phyloP scores from a whole-genome alignment of 2,113 vertebrate species.

The Gobio gobio region DNA sequence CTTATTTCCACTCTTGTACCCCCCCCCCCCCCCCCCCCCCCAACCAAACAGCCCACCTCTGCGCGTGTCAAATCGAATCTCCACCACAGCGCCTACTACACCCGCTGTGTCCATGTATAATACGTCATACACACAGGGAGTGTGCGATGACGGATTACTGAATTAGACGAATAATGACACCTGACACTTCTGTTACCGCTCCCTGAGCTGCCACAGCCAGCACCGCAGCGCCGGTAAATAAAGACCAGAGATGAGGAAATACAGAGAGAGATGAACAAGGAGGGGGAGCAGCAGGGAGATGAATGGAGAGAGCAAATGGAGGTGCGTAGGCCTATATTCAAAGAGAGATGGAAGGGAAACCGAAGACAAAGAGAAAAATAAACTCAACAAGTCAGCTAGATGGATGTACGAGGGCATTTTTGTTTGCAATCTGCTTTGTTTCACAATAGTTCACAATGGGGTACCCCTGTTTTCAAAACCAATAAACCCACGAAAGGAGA shows the following conservation, averaged over 20 bases:
- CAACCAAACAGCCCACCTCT: slow-evolving; percentile 68
- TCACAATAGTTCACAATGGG: slow-evolving; percentile 36
- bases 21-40: slow-evolving; percentile 51
- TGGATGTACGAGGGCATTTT: slow-evolving; percentile 31
- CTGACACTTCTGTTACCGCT: slow-evolving; percentile 85
- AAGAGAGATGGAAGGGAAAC: slow-evolving; percentile 40
- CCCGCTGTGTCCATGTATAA: slow-evolving; percentile 79
- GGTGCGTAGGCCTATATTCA: slow-evolving; percentile 20
- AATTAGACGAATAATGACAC: slow-evolving; percentile 85
- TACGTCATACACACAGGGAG: slow-evolving; percentile 76
- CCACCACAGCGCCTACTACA: slow-evolving; percentile 76
- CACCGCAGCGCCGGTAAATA: slow-evolving; percentile 74
- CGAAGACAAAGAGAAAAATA: slow-evolving; percentile 41
- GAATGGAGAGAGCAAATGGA: slow-evolving; percentile 32
- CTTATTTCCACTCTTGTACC: slow-evolving; percentile 51
- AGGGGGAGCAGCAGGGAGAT: slow-evolving; percentile 33
- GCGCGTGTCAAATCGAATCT: slow-evolving; percentile 81
- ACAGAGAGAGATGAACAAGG: slow-evolving; percentile 42
- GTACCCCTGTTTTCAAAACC: slow-evolving; percentile 25
- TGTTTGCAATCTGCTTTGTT: slow-evolving; percentile 32
- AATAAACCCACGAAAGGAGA: slow-evolving; percentile 7
- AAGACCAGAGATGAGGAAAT: slow-evolving; percentile 66
- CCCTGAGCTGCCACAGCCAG: slow-evolving; percentile 73
- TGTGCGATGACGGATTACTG: slow-evolving; percentile 81
- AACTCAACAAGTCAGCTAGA: slow-evolving; percentile 40